These are phyloP conservation scores for Micropoecilia bifurca DNA, from an alignment of 2,797 vertebrate genomes.

Conservation along the genomic window DNA sequence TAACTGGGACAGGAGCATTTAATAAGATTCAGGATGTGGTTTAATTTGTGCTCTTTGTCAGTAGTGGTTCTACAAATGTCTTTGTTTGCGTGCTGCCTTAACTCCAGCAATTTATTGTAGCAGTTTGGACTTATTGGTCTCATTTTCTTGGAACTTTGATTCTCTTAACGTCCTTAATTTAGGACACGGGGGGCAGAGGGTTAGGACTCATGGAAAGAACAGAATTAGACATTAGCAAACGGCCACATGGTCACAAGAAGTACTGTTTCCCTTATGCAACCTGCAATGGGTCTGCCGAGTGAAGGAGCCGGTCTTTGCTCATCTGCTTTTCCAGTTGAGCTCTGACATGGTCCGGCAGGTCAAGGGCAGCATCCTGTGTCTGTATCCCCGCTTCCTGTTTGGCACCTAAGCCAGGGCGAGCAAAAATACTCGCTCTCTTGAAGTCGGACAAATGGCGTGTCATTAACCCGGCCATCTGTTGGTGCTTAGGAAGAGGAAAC, in stretches of 20 bases:
- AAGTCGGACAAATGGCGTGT: conserved; percentile 48
- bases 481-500: conserved; percentile 74
- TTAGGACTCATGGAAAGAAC: conserved; percentile 7
- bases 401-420: conserved; percentile 46
- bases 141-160: conserved; percentile 42
- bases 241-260: background rate
- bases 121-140: background rate
- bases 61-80: background rate
- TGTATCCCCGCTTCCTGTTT: conserved; percentile 71
- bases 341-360: conserved; percentile 9
- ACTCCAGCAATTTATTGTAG: background rate
- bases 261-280: conserved; percentile 19
- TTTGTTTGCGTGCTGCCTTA: conserved; percentile 15
- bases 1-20: background rate
- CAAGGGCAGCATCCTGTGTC: conserved; percentile 63
- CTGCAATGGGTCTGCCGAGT: conserved; percentile 4
- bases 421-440: conserved; percentile 38
- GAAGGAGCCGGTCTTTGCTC: background rate
- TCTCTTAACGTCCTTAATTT: conserved; percentile 11
- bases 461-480: conserved; percentile 68
- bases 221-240: conserved; percentile 10
- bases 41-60: background rate
- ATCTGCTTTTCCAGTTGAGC: conserved; percentile 55
- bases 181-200: conserved; percentile 10
- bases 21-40: background rate